These are phyloP conservation scores for Andrena minutula DNA, from an alignment of 2,888 invertebrate genomes.

Conservation along the genomic window DNA sequence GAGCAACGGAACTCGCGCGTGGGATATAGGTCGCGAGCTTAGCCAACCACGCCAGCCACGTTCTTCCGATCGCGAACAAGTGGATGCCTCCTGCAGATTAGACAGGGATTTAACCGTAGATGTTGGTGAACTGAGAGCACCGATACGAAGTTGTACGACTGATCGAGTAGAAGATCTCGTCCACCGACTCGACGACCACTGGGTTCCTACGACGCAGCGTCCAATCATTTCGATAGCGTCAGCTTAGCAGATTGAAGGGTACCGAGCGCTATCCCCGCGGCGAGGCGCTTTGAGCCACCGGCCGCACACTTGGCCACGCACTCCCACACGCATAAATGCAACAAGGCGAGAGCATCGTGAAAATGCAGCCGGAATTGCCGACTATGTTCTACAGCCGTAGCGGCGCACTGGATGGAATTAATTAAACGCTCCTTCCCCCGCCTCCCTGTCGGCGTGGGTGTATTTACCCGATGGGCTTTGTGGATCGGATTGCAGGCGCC, in stretches of 20 bases:
- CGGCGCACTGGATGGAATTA: slow-evolving; percentile 67
- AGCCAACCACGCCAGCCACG: background rate
- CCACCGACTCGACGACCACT: background rate
- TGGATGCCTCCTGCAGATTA: background rate
- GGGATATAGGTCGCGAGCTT: slow-evolving; percentile 62
- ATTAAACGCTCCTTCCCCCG: slow-evolving; percentile 66
- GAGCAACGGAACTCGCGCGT: slow-evolving; percentile 35
- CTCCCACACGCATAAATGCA: slow-evolving; percentile 28
- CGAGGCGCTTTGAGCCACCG: slow-evolving; percentile 10
- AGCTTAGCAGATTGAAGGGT: background rate
- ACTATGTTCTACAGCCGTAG: slow-evolving; percentile 52
- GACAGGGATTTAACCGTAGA: background rate
- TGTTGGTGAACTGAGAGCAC: background rate
- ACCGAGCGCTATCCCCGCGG: background rate
- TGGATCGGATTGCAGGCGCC: slow-evolving; percentile 71
- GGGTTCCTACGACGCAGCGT: background rate
- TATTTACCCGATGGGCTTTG: slow-evolving; percentile 71
- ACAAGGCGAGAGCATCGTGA: slow-evolving; percentile 44
- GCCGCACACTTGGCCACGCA: slow-evolving; percentile 13
- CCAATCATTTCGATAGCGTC: slow-evolving; percentile 18
- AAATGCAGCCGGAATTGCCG: slow-evolving; percentile 62
- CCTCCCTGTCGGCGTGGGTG: slow-evolving; percentile 41
- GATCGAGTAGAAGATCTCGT: background rate
- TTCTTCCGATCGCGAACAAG: slow-evolving; percentile 26
- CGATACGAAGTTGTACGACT: too few relatives aligned